A percentile compares a stretch with the other conserved stretches of the same genome.
Evolutionary conservation across 2,113 vertebrate species (phyloP).

Genomic region (Zosterops borbonicus): DNA sequence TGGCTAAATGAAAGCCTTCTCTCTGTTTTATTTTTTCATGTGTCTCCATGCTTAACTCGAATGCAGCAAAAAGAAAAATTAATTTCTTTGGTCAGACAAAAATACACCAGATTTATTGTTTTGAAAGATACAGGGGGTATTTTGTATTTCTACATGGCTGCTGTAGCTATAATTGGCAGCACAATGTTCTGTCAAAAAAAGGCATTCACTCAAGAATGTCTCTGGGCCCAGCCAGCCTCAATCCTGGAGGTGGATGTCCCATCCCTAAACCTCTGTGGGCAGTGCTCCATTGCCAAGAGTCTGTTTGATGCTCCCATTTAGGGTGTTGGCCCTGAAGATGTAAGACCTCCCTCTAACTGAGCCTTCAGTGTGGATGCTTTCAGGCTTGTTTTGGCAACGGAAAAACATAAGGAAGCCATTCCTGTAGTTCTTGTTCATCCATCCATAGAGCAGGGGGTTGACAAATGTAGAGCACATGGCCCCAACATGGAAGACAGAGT

Average conservation of each 20-base stretch:
- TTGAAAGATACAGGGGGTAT: constrained; percentile 12
- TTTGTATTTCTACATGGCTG: background rate
- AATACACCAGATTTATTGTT: constrained; percentile 39
- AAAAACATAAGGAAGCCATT: constrained; percentile 91
- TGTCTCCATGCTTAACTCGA: background rate
- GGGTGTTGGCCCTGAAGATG: constrained; percentile 71
- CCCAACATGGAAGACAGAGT: constrained; percentile 87
- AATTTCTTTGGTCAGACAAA: constrained; percentile 12
- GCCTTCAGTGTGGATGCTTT: constrained; percentile 82
- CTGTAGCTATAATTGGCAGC: background rate
- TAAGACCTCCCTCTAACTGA: constrained; percentile 82
- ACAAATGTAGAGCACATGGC: constrained; percentile 92
- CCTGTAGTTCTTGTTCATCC: constrained; percentile 96
- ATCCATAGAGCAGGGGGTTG: constrained; percentile 90
- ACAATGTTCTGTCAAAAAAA: background rate
- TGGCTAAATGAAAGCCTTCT: background rate
- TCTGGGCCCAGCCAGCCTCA: background rate
- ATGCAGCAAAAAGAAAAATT: background rate
- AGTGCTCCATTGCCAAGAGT: constrained; percentile 71
- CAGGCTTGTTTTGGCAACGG: constrained; percentile 84
- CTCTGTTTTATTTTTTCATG: background rate
- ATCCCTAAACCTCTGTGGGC: constrained; percentile 81
- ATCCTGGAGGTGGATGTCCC: background rate
- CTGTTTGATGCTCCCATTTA: constrained; percentile 74
- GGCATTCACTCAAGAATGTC: background rate